phyloP scores from a whole-genome alignment of 2,797 vertebrate genomes.

The Astyanax mexicanus region DNA sequence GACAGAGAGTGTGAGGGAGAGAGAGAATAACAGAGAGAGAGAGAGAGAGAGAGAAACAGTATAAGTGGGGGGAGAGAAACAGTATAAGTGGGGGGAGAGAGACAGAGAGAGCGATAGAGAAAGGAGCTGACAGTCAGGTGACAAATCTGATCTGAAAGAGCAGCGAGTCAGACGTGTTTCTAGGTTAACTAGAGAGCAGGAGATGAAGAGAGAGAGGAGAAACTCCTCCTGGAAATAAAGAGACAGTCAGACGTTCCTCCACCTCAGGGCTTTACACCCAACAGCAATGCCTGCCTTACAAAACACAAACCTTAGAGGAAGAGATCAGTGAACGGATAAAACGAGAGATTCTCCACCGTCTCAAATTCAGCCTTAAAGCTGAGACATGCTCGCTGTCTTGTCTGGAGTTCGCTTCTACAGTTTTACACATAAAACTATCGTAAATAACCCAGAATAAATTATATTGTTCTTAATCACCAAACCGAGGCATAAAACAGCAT shows the following conservation, averaged over 20 bases:
- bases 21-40: slow-evolving; percentile 3
- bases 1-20: not conserved
- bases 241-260: not conserved
- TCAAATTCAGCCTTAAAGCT: not conserved
- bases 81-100: not conserved
- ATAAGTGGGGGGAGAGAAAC: too few species aligned
- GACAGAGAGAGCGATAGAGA: slow-evolving; percentile 5
- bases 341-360: not conserved
- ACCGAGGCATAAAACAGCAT: too few species aligned
- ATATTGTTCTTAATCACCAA: too few species aligned
- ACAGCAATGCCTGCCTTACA: not conserved
- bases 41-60: slow-evolving; percentile 1
- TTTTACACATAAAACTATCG: too few species aligned
- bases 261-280: not conserved
- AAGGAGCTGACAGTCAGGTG: slow-evolving; percentile 17
- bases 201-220: not conserved
- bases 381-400: too few species aligned
- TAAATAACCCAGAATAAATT: too few species aligned
- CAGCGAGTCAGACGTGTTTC: slow-evolving; percentile 16
- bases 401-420: too few species aligned
- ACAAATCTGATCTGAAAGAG: slow-evolving; percentile 18
- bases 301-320: not conserved
- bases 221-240: not conserved
- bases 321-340: not conserved
- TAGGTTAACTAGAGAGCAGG: slow-evolving; percentile 19